Evolutionary conservation across 1,140 invertebrate species (phyloP).

Genomic region (Trichonephila clavipes): DNA sequence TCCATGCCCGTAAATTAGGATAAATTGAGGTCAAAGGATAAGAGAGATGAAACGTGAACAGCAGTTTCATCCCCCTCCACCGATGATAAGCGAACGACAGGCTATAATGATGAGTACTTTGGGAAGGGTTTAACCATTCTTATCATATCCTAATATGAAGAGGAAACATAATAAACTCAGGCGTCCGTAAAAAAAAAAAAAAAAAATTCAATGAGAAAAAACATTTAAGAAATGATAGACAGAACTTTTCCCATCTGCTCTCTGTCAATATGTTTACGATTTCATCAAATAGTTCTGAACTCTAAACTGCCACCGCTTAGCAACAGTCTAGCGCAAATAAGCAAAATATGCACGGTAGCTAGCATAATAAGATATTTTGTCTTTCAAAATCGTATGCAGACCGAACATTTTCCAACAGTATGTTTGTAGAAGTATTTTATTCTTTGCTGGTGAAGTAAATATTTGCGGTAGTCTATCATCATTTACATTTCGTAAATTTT

Average conservation of each 20-base stretch:
- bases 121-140: not conserved
- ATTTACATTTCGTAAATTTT: too few species aligned
- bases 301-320: not conserved
- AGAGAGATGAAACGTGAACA: slow-evolving; percentile 55
- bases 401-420: too few species aligned
- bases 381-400: not conserved
- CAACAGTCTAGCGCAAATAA: not conserved
- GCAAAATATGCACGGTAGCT: not conserved
- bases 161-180: slow-evolving; percentile 26
- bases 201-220: slow-evolving; percentile 5
- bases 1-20: slow-evolving; percentile 65
- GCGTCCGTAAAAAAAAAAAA: not conserved
- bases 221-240: not conserved
- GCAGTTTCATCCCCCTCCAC: slow-evolving; percentile 16
- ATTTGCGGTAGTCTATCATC: too few species aligned
- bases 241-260: slow-evolving; percentile 22
- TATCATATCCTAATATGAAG: slow-evolving; percentile 37
- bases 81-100: slow-evolving; percentile 43
- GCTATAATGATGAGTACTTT: slow-evolving; percentile 11
- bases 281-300: slow-evolving; percentile 16
- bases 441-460: too few species aligned
- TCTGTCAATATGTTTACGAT: slow-evolving; percentile 41
- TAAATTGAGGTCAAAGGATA: slow-evolving; percentile 68
- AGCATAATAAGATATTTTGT: not conserved
- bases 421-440: too few species aligned